Evolutionary conservation across 2,113 vertebrate genomes (phyloP).

Genomic region (Oxyura jamaicensis): DNA sequence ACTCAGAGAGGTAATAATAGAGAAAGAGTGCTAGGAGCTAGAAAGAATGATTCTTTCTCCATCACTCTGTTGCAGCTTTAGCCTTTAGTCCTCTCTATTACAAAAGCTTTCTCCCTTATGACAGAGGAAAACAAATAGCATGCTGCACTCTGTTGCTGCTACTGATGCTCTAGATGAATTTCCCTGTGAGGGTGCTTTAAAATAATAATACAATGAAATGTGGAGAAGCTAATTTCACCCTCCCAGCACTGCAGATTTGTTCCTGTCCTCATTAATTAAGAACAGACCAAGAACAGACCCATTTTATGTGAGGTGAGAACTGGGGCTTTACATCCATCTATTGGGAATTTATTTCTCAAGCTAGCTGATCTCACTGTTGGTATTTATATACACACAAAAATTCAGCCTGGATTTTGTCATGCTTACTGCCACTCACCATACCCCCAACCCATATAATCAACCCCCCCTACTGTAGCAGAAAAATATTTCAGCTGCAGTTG

Average conservation of each 20-base stretch:
- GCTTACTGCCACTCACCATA: background rate
- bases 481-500: background rate
- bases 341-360: background rate
- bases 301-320: background rate
- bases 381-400: background rate
- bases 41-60: conserved; percentile 26
- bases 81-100: conserved; percentile 29
- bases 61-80: conserved; percentile 26
- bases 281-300: background rate
- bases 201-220: background rate
- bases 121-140: conserved; percentile 14
- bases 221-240: background rate
- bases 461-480: background rate
- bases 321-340: background rate
- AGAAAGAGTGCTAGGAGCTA: conserved; percentile 1
- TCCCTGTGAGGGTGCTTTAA: background rate
- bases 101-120: conserved; percentile 4
- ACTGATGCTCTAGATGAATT: background rate
- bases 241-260: background rate
- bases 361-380: background rate
- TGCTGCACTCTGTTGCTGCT: background rate
- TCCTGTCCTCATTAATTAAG: background rate
- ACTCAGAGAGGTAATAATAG: conserved; percentile 44
- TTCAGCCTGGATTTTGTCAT: background rate
- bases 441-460: accelerated